Percentiles rank a stretch among this genome's conserved stretches.
Conservation (phyloP, 2,888 invertebrate species). For the Trichogramma dendrolimi region DNA sequence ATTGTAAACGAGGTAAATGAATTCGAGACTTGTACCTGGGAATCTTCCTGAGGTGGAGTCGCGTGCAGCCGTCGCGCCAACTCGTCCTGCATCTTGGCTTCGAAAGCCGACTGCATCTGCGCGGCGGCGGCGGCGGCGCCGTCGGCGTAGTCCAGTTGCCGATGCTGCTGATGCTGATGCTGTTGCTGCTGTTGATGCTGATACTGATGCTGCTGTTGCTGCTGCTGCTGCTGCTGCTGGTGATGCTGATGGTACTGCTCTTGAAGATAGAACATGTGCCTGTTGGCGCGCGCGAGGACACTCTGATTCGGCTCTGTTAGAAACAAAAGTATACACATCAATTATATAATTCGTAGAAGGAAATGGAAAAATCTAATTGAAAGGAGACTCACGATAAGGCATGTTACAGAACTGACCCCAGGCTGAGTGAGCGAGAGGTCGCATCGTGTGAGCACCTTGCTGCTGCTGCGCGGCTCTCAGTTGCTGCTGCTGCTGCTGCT, state of each 20-base stretch:
- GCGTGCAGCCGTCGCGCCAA: conserved; percentile 13
- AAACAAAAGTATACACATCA: not conserved
- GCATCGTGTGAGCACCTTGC: conserved; percentile 4
- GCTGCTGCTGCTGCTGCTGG: conserved; percentile 20
- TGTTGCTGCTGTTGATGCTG: conserved; percentile 31
- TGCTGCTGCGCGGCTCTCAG: conserved; percentile 40
- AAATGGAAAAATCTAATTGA: not conserved
- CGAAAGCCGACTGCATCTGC: conserved; percentile 26
- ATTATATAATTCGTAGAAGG: not conserved
- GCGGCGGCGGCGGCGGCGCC: conserved; percentile 59
- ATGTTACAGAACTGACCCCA: conserved; percentile 49
- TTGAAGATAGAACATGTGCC: conserved; percentile 46
- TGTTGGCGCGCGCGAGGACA: conserved; percentile 40
- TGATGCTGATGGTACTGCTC: conserved; percentile 23
- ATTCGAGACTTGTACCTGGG: conserved; percentile 11
- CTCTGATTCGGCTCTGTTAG: conserved; percentile 35
- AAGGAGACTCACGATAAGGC: conserved; percentile 42
- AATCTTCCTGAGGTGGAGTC: conserved; percentile 28
- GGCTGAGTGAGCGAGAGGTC: conserved; percentile 39
- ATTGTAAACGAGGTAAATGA: no score
- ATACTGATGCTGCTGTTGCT: conserved; percentile 14
- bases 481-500: conserved; percentile 40
- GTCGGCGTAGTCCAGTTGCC: conserved; percentile 31
- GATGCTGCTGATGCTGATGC: conserved; percentile 22
- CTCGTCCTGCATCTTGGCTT: conserved; percentile 26